Evolutionary conservation across 2,797 vertebrate species (phyloP).

Genomic region (Trematomus bernacchii): DNA sequence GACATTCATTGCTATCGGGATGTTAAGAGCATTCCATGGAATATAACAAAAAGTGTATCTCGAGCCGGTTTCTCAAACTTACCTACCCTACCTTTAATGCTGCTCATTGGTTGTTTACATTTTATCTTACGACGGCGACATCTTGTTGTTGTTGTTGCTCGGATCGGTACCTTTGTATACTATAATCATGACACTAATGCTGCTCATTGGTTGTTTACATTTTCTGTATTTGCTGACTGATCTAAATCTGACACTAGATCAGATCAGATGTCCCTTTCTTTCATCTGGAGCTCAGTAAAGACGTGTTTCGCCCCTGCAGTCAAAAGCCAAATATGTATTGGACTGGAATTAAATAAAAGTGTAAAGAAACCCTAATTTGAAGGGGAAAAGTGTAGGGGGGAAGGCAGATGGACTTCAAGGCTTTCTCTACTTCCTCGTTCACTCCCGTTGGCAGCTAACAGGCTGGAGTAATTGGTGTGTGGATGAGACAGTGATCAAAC

Average conservation of each 20-base stretch:
- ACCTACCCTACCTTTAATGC: no score
- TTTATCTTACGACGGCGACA: not conserved
- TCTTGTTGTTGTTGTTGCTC: not conserved
- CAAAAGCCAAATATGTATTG: conserved; percentile 49
- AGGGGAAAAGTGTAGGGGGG: conserved; percentile 33
- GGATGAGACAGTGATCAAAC: conserved; percentile 72
- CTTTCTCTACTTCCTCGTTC: conserved; percentile 32
- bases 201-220: conserved; percentile 8
- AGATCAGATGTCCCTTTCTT: conserved; percentile 33
- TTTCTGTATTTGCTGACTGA: conserved; percentile 34
- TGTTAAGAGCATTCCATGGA: no score
- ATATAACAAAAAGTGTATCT: no score
- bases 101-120: no score
- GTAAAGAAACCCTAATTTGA: conserved; percentile 51
- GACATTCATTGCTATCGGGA: no score
- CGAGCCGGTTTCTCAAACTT: no score
- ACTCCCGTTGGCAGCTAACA: conserved; percentile 59
- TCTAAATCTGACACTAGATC: conserved; percentile 28
- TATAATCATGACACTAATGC: conserved; percentile 10
- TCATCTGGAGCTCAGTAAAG: conserved; percentile 39
- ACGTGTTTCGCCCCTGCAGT: conserved; percentile 19
- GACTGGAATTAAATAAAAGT: conserved; percentile 32
- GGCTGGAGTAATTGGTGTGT: conserved; percentile 67
- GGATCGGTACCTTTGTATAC: not conserved
- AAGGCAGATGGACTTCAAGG: conserved; percentile 56